A percentile compares a stretch with the other conserved stretches of the same genome.
Evolutionary conservation across 2,113 vertebrate species (phyloP).

Genomic region (Columba livia): DNA sequence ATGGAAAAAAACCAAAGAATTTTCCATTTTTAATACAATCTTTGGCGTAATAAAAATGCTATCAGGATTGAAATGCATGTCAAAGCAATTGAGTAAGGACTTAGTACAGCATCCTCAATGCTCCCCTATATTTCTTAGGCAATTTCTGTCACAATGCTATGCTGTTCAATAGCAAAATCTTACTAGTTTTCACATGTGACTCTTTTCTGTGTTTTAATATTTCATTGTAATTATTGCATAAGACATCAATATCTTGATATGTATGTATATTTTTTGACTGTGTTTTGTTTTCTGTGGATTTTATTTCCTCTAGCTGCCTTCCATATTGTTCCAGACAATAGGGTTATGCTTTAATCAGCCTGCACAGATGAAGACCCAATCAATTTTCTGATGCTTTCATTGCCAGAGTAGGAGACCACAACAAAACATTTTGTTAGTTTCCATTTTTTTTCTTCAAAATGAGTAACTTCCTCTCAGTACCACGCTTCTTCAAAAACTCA

Average conservation of each 20-base stretch:
- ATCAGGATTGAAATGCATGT: background rate
- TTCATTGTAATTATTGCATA: slow-evolving; percentile 42
- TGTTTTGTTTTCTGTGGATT: slow-evolving; percentile 67
- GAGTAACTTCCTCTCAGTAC: background rate
- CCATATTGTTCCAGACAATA: slow-evolving; percentile 84
- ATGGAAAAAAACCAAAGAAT: background rate
- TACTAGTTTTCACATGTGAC: background rate
- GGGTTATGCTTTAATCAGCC: slow-evolving; percentile 69
- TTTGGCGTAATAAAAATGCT: background rate
- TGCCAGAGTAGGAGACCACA: slow-evolving; percentile 55
- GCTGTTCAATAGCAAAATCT: background rate
- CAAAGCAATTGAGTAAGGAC: background rate
- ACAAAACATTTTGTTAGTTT: slow-evolving; percentile 17
- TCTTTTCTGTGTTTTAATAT: slow-evolving; percentile 22
- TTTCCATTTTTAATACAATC: background rate
- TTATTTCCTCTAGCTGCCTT: slow-evolving; percentile 81
- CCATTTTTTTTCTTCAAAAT: background rate
- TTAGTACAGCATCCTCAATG: background rate
- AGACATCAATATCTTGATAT: slow-evolving; percentile 20
- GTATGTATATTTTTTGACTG: slow-evolving; percentile 50
- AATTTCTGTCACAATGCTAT: background rate
- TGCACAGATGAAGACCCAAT: slow-evolving; percentile 69
- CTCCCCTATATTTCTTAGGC: background rate
- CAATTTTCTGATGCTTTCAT: slow-evolving; percentile 59
- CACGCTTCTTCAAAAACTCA: background rate